Evolutionary conservation across 2,113 vertebrate genomes (phyloP), one percentile per base, ranked within the genome.

Genomic region (Rhabdornis inornatus): DNA sequence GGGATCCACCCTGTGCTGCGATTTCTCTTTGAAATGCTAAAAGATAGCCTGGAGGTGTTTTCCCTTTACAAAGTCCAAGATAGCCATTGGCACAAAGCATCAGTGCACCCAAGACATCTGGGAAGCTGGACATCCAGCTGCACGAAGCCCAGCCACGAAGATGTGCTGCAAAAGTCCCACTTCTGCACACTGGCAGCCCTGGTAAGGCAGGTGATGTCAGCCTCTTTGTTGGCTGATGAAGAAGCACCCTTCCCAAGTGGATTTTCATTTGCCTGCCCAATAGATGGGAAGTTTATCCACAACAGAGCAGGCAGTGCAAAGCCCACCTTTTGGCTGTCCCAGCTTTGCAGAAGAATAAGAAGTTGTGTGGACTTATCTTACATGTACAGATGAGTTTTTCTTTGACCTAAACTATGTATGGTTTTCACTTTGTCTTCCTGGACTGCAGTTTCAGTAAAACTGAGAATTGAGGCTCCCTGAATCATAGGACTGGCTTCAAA

Each of bases 151-250:
- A 19, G 25, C 9, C 40, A 66, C 37, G 37, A 24, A 68, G 8
- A 44, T 0, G 4, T 33, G 42, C n/a, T 74, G 89, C 64, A 21
- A 3, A 79, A 88, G 15, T 64, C 35, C 33, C 24, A 33, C 13
- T 64, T 49, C 37, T 68, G 56, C n/a, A 21, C 9, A 9, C 27
- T 45, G 37, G 16, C n/a, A 61, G 30, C 30, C 65, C 40, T 72
- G n/a, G 9, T n/a, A 39, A 65, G 39, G 14, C 10, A 19, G 30
- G 25, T 1, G 0, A 0, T 37, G 42, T 30, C 60, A 61, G 22
- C 42, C 35, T 66, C 28, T 44, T 28, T 55, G 27, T 10, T 61
- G 50, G 16, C 12, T 76, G 70, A 42, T 15, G 15, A 61, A 65
- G 16, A 25, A 11, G 20, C 16, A 35, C 5, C 21, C 24, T 60